Percentiles rank a stretch among this genome's conserved stretches.
phyloP scores from a whole-genome alignment of 1,140 invertebrate genomes.

The Drosophila nikananu region DNA sequence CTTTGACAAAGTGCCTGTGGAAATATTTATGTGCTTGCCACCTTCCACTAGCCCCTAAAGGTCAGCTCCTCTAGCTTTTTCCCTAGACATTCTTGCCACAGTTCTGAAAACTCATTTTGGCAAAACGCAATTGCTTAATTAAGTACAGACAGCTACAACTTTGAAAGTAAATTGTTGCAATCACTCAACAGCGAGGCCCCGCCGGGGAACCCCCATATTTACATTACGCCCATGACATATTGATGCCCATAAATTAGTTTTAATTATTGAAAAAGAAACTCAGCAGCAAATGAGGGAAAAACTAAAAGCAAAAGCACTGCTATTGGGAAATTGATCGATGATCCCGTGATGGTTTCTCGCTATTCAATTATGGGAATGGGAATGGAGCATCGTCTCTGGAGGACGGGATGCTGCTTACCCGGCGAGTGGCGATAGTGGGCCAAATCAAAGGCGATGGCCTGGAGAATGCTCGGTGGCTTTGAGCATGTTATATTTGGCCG shows the following conservation, averaged over 20 bases:
- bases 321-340: conserved; percentile 18
- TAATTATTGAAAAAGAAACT: conserved; percentile 65
- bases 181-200: conserved; percentile 54
- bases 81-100: conserved; percentile 14
- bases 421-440: neutral
- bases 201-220: conserved; percentile 53
- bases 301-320: conserved; percentile 57
- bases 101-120: conserved; percentile 71
- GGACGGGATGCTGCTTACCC: neutral
- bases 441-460: conserved; percentile 62
- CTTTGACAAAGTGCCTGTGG: conserved; percentile 1
- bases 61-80: conserved; percentile 13
- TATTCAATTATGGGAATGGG: neutral
- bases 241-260: conserved; percentile 70
- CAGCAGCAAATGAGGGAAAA: conserved; percentile 18
- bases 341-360: conserved; percentile 9
- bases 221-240: conserved; percentile 28
- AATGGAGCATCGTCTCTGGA: conserved; percentile 7
- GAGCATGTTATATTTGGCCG: conserved; percentile 56
- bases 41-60: conserved; percentile 2
- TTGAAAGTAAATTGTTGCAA: conserved; percentile 71
- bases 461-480: conserved; percentile 45
- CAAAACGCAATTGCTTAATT: conserved; percentile 81
- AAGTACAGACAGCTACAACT: conserved; percentile 65
- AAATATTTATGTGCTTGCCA: conserved; percentile 19